phyloP scores from a whole-genome alignment of 2,113 vertebrate genomes.

The Plectropomus leopardus region DNA sequence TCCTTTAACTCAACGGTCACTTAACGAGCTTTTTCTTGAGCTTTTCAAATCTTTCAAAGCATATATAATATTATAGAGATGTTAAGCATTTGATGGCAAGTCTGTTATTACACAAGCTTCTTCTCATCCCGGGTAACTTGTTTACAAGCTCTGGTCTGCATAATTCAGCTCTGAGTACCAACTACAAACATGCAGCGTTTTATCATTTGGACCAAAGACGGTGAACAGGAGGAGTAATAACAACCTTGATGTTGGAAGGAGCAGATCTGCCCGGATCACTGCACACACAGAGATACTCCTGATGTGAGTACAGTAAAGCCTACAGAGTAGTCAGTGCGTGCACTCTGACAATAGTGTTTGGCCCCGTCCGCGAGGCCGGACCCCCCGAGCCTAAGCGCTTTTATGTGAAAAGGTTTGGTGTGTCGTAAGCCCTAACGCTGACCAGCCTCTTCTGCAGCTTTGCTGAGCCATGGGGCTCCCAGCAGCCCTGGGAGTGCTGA shows the following conservation, averaged over 20 bases:
- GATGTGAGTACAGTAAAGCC: constrained; percentile 67
- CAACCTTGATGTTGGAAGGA: constrained; percentile 10
- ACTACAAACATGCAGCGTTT: constrained; percentile 11
- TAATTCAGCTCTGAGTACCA: background rate
- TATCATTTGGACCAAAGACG: background rate
- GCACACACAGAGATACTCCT: constrained; percentile 26
- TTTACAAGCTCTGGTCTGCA: constrained; percentile 25
- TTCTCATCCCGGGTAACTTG: background rate
- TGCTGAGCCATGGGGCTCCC: constrained; percentile 85
- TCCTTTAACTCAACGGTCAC: background rate
- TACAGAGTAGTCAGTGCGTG: constrained; percentile 52
- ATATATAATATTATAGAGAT: background rate
- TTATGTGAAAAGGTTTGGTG: constrained; percentile 78
- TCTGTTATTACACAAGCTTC: background rate
- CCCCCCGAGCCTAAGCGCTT: constrained; percentile 73
- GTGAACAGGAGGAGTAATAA: background rate
- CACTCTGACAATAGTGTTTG: constrained; percentile 75
- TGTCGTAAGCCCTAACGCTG: constrained; percentile 79
- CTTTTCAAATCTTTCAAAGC: background rate
- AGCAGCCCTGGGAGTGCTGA: constrained; percentile 83
- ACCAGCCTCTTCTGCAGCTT: constrained; percentile 82
- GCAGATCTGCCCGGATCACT: constrained; percentile 3
- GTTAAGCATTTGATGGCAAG: background rate
- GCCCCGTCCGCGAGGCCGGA: constrained; percentile 56
- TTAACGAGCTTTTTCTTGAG: background rate